These are phyloP conservation scores for Bathynomus jamesi DNA, from an alignment of 1,140 invertebrate genomes.

Conservation along the genomic window DNA sequence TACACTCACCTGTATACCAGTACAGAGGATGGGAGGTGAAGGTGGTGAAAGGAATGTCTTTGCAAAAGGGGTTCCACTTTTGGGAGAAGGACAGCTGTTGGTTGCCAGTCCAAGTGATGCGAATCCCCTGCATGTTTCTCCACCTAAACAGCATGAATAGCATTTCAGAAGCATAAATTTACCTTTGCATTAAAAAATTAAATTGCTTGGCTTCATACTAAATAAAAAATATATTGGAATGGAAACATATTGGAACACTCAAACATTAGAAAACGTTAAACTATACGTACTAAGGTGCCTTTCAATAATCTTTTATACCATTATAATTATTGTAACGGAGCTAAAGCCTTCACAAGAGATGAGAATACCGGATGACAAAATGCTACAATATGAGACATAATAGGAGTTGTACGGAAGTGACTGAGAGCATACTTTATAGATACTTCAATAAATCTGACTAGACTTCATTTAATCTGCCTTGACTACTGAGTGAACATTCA, in stretches of 20 bases:
- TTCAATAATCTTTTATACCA: too few relatives aligned
- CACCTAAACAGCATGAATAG: neutral
- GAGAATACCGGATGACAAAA: too few relatives aligned
- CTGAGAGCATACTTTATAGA: too few relatives aligned
- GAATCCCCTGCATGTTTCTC: constrained; percentile 50
- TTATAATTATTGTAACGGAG: too few relatives aligned
- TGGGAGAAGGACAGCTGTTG: constrained; percentile 58
- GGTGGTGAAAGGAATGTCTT: constrained; percentile 66
- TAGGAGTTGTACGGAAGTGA: too few relatives aligned
- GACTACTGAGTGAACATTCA: too few relatives aligned
- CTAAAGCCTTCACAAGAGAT: too few relatives aligned
- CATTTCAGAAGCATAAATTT: neutral
- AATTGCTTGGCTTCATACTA: neutral
- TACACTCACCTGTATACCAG: constrained; percentile 64
- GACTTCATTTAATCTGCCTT: too few relatives aligned
- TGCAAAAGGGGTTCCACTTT: constrained; percentile 77
- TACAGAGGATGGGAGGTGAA: constrained; percentile 70
- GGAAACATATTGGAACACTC: neutral
- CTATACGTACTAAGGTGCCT: too few relatives aligned
- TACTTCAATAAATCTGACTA: too few relatives aligned
- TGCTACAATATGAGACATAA: too few relatives aligned
- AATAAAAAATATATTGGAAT: neutral
- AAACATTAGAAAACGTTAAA: too few relatives aligned
- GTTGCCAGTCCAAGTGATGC: constrained; percentile 66
- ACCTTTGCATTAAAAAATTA: neutral